Evolutionary conservation across 2,888 invertebrate species (phyloP).

Genomic region (Andrena praecox): DNA sequence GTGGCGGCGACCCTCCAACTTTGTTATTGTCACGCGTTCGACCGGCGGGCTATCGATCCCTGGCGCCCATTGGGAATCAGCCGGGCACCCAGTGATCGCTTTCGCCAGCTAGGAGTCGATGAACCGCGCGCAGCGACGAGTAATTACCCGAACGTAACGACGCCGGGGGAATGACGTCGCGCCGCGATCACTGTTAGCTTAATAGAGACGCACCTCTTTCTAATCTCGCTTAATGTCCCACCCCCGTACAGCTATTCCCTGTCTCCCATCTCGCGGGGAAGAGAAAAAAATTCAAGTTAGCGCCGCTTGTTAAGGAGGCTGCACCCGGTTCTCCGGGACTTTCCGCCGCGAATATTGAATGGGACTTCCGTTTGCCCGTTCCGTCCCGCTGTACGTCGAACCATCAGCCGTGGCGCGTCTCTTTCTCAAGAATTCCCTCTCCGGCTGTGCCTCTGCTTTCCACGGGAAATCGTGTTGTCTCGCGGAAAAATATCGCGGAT

Average conservation of each 20-base stretch:
- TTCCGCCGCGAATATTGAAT: conserved; percentile 25
- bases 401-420: not conserved
- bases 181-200: conserved; percentile 47
- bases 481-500: conserved; percentile 46
- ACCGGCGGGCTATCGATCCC: conserved; percentile 41
- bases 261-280: not conserved
- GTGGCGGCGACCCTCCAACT: conserved; percentile 44
- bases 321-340: not conserved
- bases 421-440: conserved; percentile 1
- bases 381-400: conserved; percentile 3
- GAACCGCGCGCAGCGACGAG: conserved; percentile 61
- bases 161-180: conserved; percentile 39
- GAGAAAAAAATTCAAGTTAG: conserved; percentile 23
- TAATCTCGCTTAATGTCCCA: conserved; percentile 59
- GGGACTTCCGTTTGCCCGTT: not conserved
- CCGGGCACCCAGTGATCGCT: conserved; percentile 40
- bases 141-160: conserved; percentile 70
- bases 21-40: conserved; percentile 56
- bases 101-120: conserved; percentile 51
- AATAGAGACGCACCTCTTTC: conserved; percentile 52
- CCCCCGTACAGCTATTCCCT: not conserved
- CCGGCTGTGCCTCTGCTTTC: conserved; percentile 18
- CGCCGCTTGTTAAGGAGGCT: conserved; percentile 21
- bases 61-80: conserved; percentile 28
- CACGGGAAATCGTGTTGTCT: conserved; percentile 28